These are phyloP conservation scores for Hemiscyllium ocellatum DNA, from an alignment of 2,113 vertebrate genomes.

Conservation along the genomic window DNA sequence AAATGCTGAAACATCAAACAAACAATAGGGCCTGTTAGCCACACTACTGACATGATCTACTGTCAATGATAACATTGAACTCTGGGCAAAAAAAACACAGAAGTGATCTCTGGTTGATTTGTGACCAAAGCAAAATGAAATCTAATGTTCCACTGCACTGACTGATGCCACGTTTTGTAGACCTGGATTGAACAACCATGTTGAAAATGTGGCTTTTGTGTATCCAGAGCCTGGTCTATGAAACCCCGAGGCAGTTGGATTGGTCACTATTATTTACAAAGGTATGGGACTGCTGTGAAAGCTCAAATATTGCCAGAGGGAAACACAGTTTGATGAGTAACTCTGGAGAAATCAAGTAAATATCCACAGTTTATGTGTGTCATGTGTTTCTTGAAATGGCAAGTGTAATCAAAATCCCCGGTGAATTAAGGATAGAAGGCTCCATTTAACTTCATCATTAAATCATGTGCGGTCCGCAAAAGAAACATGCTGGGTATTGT, in stretches of 20 bases:
- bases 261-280: neutral
- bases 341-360: neutral
- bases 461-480: neutral
- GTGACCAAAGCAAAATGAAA: slow-evolving; percentile 18
- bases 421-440: neutral
- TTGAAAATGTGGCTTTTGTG: slow-evolving; percentile 27
- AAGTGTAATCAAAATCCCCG: neutral
- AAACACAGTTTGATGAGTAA: neutral
- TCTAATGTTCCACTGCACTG: neutral
- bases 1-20: slow-evolving; percentile 20
- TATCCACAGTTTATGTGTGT: no score
- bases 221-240: neutral
- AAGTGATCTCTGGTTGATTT: slow-evolving; percentile 24
- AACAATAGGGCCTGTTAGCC: neutral
- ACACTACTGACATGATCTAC: neutral
- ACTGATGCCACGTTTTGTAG: slow-evolving; percentile 13
- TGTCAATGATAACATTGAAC: neutral
- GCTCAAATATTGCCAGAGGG: neutral
- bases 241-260: neutral
- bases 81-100: neutral
- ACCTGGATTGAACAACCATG: neutral
- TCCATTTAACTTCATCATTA: neutral
- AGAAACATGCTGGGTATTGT: neutral
- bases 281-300: neutral
- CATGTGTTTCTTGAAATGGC: neutral